Conservation (phyloP, 2,888 invertebrate genomes). For the Strigamia maritima region DNA sequence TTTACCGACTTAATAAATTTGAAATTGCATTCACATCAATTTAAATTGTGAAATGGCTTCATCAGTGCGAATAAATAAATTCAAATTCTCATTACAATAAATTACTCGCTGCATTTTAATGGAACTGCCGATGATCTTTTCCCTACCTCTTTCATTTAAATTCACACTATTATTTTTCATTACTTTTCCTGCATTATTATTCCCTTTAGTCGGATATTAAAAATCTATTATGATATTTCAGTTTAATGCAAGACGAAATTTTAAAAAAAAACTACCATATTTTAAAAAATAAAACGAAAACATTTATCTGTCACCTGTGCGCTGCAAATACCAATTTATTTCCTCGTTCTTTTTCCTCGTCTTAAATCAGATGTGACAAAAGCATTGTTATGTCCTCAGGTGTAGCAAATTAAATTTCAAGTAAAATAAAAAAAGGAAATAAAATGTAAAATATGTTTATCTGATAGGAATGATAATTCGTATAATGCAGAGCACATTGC, state of each 20-base stretch:
- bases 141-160: not conserved
- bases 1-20: conserved; percentile 4
- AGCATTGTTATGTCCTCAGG: not conserved
- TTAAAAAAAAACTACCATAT: not conserved
- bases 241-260: not conserved
- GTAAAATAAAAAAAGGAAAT: not conserved
- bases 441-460: not conserved
- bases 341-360: not conserved
- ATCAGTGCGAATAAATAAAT: conserved; percentile 25
- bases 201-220: no score
- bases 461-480: no score
- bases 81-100: conserved; percentile 16
- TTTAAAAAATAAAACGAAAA: not conserved
- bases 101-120: conserved; percentile 1
- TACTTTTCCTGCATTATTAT: not conserved
- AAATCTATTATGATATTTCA: not conserved
- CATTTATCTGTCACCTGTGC: not conserved
- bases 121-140: not conserved
- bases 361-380: not conserved
- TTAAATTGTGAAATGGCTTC: not conserved
- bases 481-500: no score
- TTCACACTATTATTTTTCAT: not conserved
- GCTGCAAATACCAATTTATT: not conserved
- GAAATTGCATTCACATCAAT: not conserved
- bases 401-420: not conserved